A percentile compares a stretch with the other conserved stretches of the same genome.
phyloP scores from a whole-genome alignment of 2,888 invertebrate genomes.

The Acrocyrtus sp. region DNA sequence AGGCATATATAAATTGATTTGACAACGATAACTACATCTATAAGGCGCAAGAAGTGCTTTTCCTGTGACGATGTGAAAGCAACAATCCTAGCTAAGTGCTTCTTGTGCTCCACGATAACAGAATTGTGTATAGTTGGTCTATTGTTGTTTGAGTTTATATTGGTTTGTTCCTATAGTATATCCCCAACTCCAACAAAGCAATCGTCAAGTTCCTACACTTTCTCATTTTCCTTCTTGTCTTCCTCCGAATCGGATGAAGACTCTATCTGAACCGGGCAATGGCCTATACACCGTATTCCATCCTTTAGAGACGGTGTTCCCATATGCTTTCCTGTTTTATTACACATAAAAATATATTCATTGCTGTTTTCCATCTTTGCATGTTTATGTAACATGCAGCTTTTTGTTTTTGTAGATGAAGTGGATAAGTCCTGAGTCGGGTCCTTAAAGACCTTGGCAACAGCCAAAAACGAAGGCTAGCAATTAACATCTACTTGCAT shows the following conservation, averaged over 20 bases:
- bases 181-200: too few relatives aligned
- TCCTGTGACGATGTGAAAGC: not conserved
- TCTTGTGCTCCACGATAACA: not conserved
- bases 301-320: conserved; percentile 59
- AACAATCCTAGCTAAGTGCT: not conserved
- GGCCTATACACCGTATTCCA: conserved; percentile 55
- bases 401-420: too few relatives aligned
- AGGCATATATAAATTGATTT: too few relatives aligned
- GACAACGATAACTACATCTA: conserved; percentile 15
- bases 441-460: too few relatives aligned
- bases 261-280: conserved; percentile 38
- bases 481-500: too few relatives aligned
- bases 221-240: conserved; percentile 2
- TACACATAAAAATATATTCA: too few relatives aligned
- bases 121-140: not conserved
- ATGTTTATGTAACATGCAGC: too few relatives aligned
- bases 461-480: too few relatives aligned
- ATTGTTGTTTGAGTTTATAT: not conserved
- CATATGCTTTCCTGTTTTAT: conserved; percentile 59
- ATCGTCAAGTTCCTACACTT: not conserved
- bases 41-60: not conserved
- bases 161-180: not conserved
- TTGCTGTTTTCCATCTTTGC: too few relatives aligned
- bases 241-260: conserved; percentile 42
- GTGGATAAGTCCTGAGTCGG: too few relatives aligned